A percentile compares a stretch with the other conserved stretches of the same genome.
Evolutionary conservation across 2,888 invertebrate species (phyloP).

Genomic region (Ernsta delagoae): DNA sequence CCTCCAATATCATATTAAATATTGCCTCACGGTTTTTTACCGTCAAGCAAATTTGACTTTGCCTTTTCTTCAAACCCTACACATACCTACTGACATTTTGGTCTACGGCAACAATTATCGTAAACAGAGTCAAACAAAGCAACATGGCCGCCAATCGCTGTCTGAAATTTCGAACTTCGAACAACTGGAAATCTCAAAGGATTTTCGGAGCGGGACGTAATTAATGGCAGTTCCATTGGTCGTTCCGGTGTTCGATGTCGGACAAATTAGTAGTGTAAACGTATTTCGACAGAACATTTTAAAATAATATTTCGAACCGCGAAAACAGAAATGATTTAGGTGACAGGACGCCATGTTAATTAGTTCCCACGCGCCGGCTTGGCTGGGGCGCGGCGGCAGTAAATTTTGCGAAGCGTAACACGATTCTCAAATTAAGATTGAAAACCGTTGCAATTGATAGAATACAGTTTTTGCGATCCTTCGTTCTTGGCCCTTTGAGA

Average conservation of each 20-base stretch:
- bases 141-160: constrained; percentile 9
- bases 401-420: constrained; percentile 18
- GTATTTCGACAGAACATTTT: constrained; percentile 17
- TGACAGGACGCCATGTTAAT: constrained; percentile 25
- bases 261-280: constrained; percentile 22
- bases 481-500: background rate
- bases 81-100: background rate
- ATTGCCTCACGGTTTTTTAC: too few species aligned
- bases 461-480: background rate
- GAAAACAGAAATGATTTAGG: constrained; percentile 31
- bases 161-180: constrained; percentile 25
- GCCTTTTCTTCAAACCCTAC: too few species aligned
- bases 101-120: too few species aligned
- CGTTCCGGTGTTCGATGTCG: constrained; percentile 30
- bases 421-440: constrained; percentile 2
- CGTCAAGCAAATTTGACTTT: too few species aligned
- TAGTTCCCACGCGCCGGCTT: constrained; percentile 17
- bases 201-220: constrained; percentile 20
- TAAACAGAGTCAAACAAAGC: constrained; percentile 17
- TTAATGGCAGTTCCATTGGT: constrained; percentile 26
- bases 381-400: constrained; percentile 5
- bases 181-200: constrained; percentile 21
- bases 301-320: constrained; percentile 18
- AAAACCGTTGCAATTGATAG: background rate
- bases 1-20: too few species aligned